Evolutionary conservation across 2,888 invertebrate genomes (phyloP), one percentile per base, ranked within the genome.

Genomic region (Meteorus colon): DNA sequence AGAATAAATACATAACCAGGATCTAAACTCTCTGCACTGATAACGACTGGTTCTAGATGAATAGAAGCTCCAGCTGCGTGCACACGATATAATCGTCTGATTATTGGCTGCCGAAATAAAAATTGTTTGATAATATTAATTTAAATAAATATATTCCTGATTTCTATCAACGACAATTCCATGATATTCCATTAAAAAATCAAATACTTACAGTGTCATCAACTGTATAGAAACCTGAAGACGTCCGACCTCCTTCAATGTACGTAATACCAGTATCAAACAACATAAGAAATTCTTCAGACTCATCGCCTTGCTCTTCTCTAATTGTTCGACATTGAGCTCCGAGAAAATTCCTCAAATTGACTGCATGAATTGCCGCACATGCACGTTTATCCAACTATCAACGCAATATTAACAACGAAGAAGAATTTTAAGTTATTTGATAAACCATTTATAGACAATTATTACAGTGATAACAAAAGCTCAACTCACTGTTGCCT

Each of bases 361-460:
- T 99, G 0, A 99, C 99, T 0, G 99, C 98, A 90, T 99, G 99
- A 89, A 99, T 99, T 4, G 99, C 98, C 1, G 98, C 95, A 90
- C 98, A 98, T 0, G 98, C 98, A 84, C 96, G 94, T 90, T 98
- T 98, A 90, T 98, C 98, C 89, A 98, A 89, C 95, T 96, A 84
- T 48, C 66, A 66, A 55, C 55, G 34, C 34, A 34, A 41, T 29
- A 24, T 48, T 24, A 66, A 60, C 4, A 41, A 41, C 12, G n/a
- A 48, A 45, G 4, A 1, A 41, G 12, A 41, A 55, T 55, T 5
- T 19, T 8, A 19, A 55, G 4, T 0, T 4, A 19, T 55, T 19
- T 55, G 2, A 55, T 16, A 51, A 12, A 8, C n/a, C 8, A 19
- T 4, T n/a, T 5, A 3, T 6, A 1, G n/a, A 16, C 27, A 31